Evolutionary conservation across 2,797 vertebrate species (phyloP).

Genomic region (Channa striata): DNA sequence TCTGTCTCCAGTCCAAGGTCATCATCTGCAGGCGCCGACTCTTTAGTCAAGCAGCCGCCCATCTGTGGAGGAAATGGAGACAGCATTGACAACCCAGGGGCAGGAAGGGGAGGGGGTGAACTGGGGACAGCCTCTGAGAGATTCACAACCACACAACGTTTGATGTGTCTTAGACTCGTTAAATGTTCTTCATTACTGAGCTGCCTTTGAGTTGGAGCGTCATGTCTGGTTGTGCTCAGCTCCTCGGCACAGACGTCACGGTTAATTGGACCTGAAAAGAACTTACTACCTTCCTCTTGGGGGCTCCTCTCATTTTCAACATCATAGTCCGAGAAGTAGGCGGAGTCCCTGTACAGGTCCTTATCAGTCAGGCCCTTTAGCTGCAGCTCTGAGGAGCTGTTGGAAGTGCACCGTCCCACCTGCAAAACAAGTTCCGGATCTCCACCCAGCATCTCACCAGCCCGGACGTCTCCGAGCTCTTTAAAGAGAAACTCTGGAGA

Average conservation of each 20-base stretch:
- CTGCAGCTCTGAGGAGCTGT: constrained; percentile 76
- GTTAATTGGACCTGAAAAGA: constrained; percentile 66
- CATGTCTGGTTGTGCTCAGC: constrained; percentile 30
- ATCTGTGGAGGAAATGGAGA: constrained; percentile 86
- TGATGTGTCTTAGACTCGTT: constrained; percentile 57
- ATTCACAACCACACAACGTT: constrained; percentile 55
- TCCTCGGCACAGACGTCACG: constrained; percentile 50
- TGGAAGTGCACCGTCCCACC: constrained; percentile 71
- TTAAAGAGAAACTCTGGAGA: constrained; percentile 94
- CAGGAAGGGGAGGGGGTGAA: constrained; percentile 43
- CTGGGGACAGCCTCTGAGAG: constrained; percentile 52
- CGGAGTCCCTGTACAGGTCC: constrained; percentile 93
- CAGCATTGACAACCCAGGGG: constrained; percentile 81
- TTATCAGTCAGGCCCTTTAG: constrained; percentile 83
- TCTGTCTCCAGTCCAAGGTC: constrained; percentile 83
- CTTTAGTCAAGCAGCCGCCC: constrained; percentile 87
- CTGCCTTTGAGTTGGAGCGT: constrained; percentile 47
- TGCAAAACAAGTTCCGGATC: constrained; percentile 80
- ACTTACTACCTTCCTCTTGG: constrained; percentile 78
- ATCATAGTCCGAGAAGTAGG: constrained; percentile 97
- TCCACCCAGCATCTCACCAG: constrained; percentile 74
- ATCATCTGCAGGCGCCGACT: constrained; percentile 82
- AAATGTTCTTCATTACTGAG: constrained; percentile 51
- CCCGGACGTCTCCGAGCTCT: constrained; percentile 81
- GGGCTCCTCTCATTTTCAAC: constrained; percentile 86